Evolutionary conservation across 2,888 invertebrate species (phyloP), one percentile per base, ranked within the genome.

Genomic region (Sabellastarte sp.): DNA sequence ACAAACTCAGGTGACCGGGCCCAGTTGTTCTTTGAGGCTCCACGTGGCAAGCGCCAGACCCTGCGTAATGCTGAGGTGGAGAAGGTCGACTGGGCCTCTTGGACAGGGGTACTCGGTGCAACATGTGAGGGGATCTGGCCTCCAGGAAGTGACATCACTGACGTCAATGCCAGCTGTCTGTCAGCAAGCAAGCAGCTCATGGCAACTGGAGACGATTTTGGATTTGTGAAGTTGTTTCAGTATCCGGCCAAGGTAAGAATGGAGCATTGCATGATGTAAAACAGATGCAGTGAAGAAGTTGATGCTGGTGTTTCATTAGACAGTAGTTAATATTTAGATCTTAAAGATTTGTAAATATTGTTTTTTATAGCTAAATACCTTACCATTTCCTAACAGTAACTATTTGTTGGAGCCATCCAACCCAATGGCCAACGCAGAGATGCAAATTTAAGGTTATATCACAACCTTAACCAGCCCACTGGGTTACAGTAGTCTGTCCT

Each of bases 21-120:
- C 63, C 80, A 81, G 67, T 72, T 86, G 33, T 85, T 83, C 73
- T 86, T 80, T 68, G 85, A 85, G 74, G 82, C 84, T n/a, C 85
- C 85, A 5, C 66, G 84, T 51, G 85, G 85, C 1, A 81, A 76
- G 32, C 72, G 84, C 15, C 80, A 84, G 60, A 80, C 80, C 3
- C 69, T 83, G 30, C 74, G 74, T 33, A 73, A 69, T 55, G 68
- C 75, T 3, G 83, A 84, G 66, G 74, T 83, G 55, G 78, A 80
- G 73, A 80, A 77, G 63, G 71, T 82, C 32, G 66, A 74, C 32
- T 85, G 85, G 85, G 65, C 73, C n/a, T 75, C 79, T 20, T 85
- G 84, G 82, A 84, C 84, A 1, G 72, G 83, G 65, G 83, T 84
- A 2, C 72, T 85, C 15, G 85, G 84, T n/a, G 67, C 67, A 3